Percentiles rank a stretch among this genome's conserved stretches.
These are phyloP conservation scores for Phoenicopterus ruber DNA, from an alignment of 2,113 vertebrate genomes.

Conservation along the genomic window DNA sequence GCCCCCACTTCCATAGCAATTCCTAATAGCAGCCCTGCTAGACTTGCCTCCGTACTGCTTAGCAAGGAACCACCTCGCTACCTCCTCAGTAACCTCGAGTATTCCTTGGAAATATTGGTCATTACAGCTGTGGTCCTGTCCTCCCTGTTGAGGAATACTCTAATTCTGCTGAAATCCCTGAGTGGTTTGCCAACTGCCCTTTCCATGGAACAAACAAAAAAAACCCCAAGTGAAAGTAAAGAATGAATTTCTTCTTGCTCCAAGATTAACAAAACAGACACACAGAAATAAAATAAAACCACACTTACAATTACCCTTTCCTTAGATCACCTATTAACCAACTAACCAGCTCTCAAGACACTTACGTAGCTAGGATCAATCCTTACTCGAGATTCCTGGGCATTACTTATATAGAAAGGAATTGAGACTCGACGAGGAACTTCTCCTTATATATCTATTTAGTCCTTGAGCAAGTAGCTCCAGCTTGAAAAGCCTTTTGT, in stretches of 20 bases:
- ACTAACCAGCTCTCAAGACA: neutral
- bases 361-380: neutral
- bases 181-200: neutral
- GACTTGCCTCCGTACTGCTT: neutral
- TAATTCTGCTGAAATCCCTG: neutral
- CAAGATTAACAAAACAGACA: constrained; percentile 9
- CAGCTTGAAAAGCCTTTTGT: neutral
- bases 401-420: constrained; percentile 38
- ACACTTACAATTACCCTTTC: neutral
- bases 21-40: neutral
- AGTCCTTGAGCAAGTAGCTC: neutral
- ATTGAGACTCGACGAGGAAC: neutral
- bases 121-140: neutral
- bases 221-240: neutral
- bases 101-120: neutral
- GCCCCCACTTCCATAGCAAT: neutral
- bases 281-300: neutral
- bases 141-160: neutral
- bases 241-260: neutral
- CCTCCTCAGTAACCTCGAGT: neutral
- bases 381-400: neutral
- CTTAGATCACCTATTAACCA: neutral
- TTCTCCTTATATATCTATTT: constrained; percentile 25
- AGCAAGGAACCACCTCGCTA: neutral
- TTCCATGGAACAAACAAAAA: neutral